These are phyloP conservation scores for Lepidurus couesii DNA, from an alignment of 1,140 invertebrate genomes.

Conservation along the genomic window DNA sequence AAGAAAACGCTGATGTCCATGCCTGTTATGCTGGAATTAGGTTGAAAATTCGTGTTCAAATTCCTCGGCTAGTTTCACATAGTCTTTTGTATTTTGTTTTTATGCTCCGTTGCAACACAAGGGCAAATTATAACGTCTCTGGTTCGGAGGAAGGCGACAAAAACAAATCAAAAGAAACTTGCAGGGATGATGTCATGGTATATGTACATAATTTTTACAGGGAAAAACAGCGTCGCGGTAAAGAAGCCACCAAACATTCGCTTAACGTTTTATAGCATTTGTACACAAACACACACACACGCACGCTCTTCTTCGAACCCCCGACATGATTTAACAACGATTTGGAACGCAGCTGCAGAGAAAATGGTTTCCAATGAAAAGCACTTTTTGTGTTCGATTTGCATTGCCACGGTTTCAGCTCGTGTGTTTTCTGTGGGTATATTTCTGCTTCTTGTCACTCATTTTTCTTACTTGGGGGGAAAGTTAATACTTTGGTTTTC, in stretches of 20 bases:
- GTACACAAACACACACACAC: slow-evolving; percentile 1
- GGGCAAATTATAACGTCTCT: slow-evolving; percentile 5
- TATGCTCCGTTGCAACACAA: neutral
- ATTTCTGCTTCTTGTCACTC: no score
- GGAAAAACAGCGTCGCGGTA: slow-evolving; percentile 2
- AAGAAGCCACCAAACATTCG: neutral
- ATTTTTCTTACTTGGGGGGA: no score
- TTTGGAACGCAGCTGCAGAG: no score
- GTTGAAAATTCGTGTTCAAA: neutral
- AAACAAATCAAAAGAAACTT: neutral
- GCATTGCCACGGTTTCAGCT: no score
- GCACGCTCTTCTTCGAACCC: neutral
- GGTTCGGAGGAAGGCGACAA: neutral
- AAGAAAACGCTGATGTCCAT: neutral
- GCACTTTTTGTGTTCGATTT: no score
- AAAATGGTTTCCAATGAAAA: no score
- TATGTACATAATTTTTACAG: neutral
- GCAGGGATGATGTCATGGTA: slow-evolving; percentile 4
- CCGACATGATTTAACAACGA: neutral
- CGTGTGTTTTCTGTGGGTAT: no score
- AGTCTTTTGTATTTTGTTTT: slow-evolving; percentile 7
- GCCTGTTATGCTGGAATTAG: neutral
- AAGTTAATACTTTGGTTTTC: no score
- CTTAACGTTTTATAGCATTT: neutral
- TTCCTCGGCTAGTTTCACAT: neutral